Conservation (phyloP, 1,140 invertebrate genomes). For the Zophobas atratus region DNA sequence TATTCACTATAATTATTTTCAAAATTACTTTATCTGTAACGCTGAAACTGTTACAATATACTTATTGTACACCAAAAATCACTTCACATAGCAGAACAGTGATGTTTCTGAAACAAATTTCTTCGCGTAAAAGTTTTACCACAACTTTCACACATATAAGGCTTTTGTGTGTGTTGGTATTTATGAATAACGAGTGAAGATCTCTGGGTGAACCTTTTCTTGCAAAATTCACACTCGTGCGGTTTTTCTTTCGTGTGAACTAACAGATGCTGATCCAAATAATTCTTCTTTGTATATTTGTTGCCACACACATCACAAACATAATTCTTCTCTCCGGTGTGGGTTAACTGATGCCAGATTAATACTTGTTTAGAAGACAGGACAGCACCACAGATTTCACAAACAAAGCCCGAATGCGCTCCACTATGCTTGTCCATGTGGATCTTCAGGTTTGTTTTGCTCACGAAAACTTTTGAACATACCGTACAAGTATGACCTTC, state of each 20-base stretch:
- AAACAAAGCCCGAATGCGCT: background rate
- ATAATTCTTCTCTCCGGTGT: conserved; percentile 38
- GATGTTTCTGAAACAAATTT: background rate
- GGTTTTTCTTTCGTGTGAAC: too few relatives aligned
- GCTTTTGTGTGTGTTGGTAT: conserved; percentile 55
- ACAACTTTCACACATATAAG: conserved; percentile 40
- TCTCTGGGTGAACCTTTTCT: too few relatives aligned
- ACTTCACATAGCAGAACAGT: too few relatives aligned
- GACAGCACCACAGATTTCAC: conserved; percentile 6
- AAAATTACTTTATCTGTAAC: too few relatives aligned
- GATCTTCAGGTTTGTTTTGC: conserved; percentile 68
- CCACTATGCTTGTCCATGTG: conserved; percentile 64
- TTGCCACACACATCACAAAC: conserved; percentile 47
- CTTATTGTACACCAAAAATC: too few relatives aligned
- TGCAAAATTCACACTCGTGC: too few relatives aligned
- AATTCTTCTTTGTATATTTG: too few relatives aligned
- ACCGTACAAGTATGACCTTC: background rate
- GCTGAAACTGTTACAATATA: too few relatives aligned
- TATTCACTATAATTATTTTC: too few relatives aligned
- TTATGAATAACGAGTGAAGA: conserved; percentile 55
- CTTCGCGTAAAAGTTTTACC: conserved; percentile 14
- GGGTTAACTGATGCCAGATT: conserved; percentile 14
- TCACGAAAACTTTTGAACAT: background rate
- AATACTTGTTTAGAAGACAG: background rate
- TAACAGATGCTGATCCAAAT: background rate